phyloP scores from a whole-genome alignment of 2,888 invertebrate genomes.

The Philhelius pedissequus region DNA sequence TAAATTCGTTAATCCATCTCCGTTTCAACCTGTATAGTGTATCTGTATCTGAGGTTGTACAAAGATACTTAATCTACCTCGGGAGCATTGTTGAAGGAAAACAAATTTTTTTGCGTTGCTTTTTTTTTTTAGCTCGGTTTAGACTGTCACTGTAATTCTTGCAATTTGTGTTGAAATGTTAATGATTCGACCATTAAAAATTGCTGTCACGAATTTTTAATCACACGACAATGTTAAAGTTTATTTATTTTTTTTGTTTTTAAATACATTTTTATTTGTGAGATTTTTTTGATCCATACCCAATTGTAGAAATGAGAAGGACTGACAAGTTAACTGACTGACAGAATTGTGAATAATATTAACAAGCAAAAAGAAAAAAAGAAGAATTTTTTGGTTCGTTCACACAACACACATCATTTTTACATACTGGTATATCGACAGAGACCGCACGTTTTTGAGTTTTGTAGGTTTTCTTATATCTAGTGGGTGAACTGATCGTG shows the following conservation, averaged over 20 bases:
- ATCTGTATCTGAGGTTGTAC: background rate
- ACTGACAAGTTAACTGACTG: conserved; percentile 50
- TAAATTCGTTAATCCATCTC: background rate
- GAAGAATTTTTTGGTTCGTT: background rate
- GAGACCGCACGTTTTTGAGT: conserved; percentile 43
- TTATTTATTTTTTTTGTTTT: background rate
- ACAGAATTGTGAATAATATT: conserved; percentile 50
- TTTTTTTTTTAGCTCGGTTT: conserved; percentile 34
- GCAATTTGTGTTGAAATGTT: conserved; percentile 47
- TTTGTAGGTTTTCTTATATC: conserved; percentile 15
- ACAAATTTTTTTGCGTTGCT: background rate
- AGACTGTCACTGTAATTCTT: conserved; percentile 39
- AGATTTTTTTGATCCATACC: conserved; percentile 9
- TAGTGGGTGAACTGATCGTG: conserved; percentile 65
- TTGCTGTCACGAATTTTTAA: conserved; percentile 57
- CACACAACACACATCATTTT: background rate
- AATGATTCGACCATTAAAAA: conserved; percentile 58
- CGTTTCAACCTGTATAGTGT: background rate
- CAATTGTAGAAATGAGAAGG: conserved; percentile 2
- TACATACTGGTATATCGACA: background rate
- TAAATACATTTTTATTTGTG: background rate
- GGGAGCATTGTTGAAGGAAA: conserved; percentile 5
- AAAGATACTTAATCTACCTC: background rate
- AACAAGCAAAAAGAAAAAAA: no score
- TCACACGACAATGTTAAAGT: conserved; percentile 2